Evolutionary conservation across 2,888 invertebrate genomes (phyloP).

Genomic region (Agrenia bidenticulata): DNA sequence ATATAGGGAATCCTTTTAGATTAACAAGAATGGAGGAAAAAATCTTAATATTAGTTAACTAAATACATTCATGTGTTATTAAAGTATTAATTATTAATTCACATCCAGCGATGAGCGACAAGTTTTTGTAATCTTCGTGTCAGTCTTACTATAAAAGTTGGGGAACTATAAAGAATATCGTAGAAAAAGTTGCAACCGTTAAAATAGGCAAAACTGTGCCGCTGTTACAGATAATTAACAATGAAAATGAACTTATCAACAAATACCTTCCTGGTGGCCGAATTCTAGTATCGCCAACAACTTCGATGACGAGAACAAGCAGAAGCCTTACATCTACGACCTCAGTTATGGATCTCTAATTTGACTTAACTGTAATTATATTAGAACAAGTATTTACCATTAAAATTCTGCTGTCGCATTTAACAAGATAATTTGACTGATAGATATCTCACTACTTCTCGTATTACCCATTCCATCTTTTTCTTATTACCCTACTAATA

Average conservation of each 20-base stretch:
- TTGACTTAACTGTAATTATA: slow-evolving; percentile 19
- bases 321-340: slow-evolving; percentile 86
- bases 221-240: no score
- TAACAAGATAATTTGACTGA: slow-evolving; percentile 32
- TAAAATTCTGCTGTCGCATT: slow-evolving; percentile 43
- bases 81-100: not conserved
- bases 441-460: slow-evolving; percentile 11
- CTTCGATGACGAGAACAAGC: slow-evolving; percentile 68
- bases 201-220: no score
- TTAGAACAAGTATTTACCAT: slow-evolving; percentile 35
- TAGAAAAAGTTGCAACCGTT: no score
- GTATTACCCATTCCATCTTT: slow-evolving; percentile 5
- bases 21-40: no score
- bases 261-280: slow-evolving; percentile 76
- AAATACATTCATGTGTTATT: not conserved
- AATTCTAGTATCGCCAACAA: slow-evolving; percentile 80
- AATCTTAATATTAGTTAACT: not conserved
- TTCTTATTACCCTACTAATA: not conserved
- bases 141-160: no score
- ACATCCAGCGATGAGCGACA: slow-evolving; percentile 6
- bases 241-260: not conserved
- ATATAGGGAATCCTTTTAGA: no score
- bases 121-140: no score
- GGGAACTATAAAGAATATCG: no score
- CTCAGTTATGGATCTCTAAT: slow-evolving; percentile 37